Base-by-base conservation (phyloP, 2,888 invertebrate genomes). In the Branchinecta sandiegonensis region DNA sequence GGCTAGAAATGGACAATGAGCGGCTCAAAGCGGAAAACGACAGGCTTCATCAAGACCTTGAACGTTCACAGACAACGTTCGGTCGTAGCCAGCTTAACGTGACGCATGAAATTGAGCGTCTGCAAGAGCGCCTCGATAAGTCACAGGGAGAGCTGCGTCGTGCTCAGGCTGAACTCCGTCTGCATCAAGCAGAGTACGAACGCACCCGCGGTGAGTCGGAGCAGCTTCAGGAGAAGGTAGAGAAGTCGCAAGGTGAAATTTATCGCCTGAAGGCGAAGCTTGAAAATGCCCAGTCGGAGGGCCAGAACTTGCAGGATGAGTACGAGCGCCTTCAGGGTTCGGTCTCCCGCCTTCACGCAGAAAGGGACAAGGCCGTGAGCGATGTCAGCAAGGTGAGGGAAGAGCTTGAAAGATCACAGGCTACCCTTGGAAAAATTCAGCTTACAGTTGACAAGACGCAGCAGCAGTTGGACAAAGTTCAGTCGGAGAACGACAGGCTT, bases 231-330 rank as follows among this genome's bases (percentile, higher is more conserved):
- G 94, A 94, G 76, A 94, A 94, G 80, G 80, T 94, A 71, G 94
- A 94, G 77, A 92, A 93, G 80, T 90, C 91, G 69, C 94, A 94
- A 79, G 94, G 94, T 71, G 94, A 94, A 79, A 92, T 94, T 50
- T 94, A 94, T 77, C 86, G 94, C 78, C 82, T 94, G 74, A 94
- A 94, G 79, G 94, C 94, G 63, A 88, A 93, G 77, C 82, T 94
- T 75, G 94, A 94, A 81, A 94, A 94, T 81, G 92, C 93, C 78
- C 92, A 93, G 81, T 90, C 90, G 70, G 94, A 94, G 80, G 91
- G 92, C 77, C 92, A 93, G 76, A 92, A 90, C 77, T 82, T 94
- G 73, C 88, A 91, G 72, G 93, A 94, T 77, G 94, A 94, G 79
- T 86, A 93, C 77, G 94, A 94, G 77, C 84, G 90, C 71, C 84